Conservation (phyloP, 1,140 invertebrate genomes). For the Patella vulgata region DNA sequence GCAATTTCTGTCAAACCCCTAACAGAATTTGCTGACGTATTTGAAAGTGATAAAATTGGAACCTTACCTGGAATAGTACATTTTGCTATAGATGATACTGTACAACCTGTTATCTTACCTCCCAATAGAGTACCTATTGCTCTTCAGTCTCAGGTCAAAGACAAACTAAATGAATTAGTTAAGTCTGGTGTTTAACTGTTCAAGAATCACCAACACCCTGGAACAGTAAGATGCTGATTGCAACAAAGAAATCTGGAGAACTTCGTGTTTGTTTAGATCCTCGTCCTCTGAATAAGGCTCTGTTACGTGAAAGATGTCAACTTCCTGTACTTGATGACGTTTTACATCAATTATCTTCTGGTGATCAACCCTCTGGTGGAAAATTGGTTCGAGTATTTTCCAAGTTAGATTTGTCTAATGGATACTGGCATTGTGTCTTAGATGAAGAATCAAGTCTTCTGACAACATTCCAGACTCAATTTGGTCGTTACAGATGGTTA, state of each 20-base stretch:
- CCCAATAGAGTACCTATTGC: slow-evolving; percentile 9
- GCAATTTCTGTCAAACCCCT: too few relatives aligned
- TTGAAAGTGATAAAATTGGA: too few relatives aligned
- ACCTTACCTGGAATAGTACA: too few relatives aligned
- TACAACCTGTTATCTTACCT: too few relatives aligned
- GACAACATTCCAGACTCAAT: slow-evolving; percentile 55
- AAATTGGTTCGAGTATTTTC: slow-evolving; percentile 39
- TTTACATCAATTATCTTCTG: slow-evolving; percentile 29
- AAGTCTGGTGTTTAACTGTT: not conserved
- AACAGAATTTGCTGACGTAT: too few relatives aligned
- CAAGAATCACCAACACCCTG: slow-evolving; percentile 31
- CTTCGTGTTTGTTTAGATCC: slow-evolving; percentile 43
- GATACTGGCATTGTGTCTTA: slow-evolving; percentile 62
- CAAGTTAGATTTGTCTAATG: slow-evolving; percentile 33
- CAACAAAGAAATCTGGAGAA: slow-evolving; percentile 22
- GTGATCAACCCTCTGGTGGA: too few relatives aligned
- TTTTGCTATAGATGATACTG: too few relatives aligned
- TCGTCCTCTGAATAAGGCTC: slow-evolving; percentile 22
- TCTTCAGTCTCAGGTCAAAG: not conserved
- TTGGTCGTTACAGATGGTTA: slow-evolving; percentile 3
- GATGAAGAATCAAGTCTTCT: slow-evolving; percentile 45
- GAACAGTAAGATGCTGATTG: slow-evolving; percentile 28
- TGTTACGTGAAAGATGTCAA: slow-evolving; percentile 27
- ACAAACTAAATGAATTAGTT: not conserved
- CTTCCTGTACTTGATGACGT: slow-evolving; percentile 40